A percentile compares a stretch with the other conserved stretches of the same genome.
These are phyloP conservation scores for Glandiceps talaboti DNA, from an alignment of 53 echinoderm and acorn worm genomes.

Conservation along the genomic window DNA sequence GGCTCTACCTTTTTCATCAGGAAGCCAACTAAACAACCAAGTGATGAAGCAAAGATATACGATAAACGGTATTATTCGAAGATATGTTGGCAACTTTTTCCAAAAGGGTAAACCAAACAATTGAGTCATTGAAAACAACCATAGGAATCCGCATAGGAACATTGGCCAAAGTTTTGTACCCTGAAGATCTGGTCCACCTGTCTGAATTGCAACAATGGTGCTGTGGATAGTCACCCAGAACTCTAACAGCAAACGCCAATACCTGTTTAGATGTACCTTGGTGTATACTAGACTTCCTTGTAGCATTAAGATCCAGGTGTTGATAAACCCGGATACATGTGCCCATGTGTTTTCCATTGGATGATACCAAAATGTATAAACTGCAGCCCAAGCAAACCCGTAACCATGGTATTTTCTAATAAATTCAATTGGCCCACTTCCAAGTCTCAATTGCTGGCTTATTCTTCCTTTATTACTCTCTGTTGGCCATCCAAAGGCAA, in stretches of 20 bases:
- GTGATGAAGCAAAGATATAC: slow-evolving; percentile 13
- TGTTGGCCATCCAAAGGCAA: slow-evolving; percentile 74
- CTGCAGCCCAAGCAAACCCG: slow-evolving; percentile 68
- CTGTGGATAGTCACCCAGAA: slow-evolving; percentile 66
- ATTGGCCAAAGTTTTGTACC: slow-evolving; percentile 66
- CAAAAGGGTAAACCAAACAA: slow-evolving; percentile 58
- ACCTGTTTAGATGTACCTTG: slow-evolving; percentile 55
- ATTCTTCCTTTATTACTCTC: slow-evolving; percentile 29
- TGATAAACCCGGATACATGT: slow-evolving; percentile 49
- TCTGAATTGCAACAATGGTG: slow-evolving; percentile 51
- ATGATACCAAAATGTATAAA: slow-evolving; percentile 87
- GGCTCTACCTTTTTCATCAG: slow-evolving; percentile 39
- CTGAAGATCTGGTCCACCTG: slow-evolving; percentile 47
- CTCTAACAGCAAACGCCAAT: slow-evolving; percentile 58
- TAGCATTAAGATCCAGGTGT: slow-evolving; percentile 74
- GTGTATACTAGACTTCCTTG: slow-evolving; percentile 86
- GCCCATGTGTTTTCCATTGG: slow-evolving; percentile 87
- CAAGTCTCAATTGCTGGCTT: slow-evolving; percentile 31
- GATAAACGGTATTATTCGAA: slow-evolving; percentile 36
- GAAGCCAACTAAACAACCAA: slow-evolving; percentile 15
- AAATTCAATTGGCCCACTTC: slow-evolving; percentile 37
- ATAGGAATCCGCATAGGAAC: slow-evolving; percentile 80
- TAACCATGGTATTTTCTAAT: slow-evolving; percentile 73
- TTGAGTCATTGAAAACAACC: slow-evolving; percentile 64
- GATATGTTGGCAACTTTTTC: slow-evolving; percentile 41